These are phyloP conservation scores for Macrosoma leucophasiata DNA, from an alignment of 2,888 invertebrate genomes.

Conservation along the genomic window DNA sequence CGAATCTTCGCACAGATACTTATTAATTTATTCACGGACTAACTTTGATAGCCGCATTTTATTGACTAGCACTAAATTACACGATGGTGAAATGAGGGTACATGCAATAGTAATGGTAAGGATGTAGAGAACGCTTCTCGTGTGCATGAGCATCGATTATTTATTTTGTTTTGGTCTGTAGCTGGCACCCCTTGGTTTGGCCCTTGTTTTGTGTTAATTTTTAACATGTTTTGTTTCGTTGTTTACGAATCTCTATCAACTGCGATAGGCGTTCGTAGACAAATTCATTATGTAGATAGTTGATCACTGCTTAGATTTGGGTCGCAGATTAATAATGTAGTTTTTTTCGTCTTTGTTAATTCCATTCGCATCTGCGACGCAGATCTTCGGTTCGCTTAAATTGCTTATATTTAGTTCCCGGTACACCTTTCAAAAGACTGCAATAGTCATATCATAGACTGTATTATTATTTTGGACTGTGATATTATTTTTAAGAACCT, in stretches of 20 bases:
- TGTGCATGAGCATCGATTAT: slow-evolving; percentile 64
- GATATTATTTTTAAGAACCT: slow-evolving; percentile 53
- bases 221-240: slow-evolving; percentile 32
- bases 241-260: no score
- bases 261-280: no score
- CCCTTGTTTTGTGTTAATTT: slow-evolving; percentile 55
- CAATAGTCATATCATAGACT: slow-evolving; percentile 46
- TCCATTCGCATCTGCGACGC: no score
- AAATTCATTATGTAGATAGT: no score
- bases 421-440: slow-evolving; percentile 50
- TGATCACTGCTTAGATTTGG: no score
- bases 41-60: no score
- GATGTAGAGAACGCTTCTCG: slow-evolving; percentile 56
- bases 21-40: no score
- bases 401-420: slow-evolving; percentile 28
- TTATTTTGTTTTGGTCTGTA: slow-evolving; percentile 60
- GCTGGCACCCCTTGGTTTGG: slow-evolving; percentile 74
- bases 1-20: slow-evolving; percentile 47
- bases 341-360: no score
- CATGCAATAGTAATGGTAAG: slow-evolving; percentile 39
- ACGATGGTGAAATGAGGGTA: slow-evolving; percentile 35
- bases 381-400: slow-evolving; percentile 17
- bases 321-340: no score
- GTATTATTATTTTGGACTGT: slow-evolving; percentile 46
- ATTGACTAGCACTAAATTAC: no score